A percentile compares a stretch with the other conserved stretches of the same genome.
Evolutionary conservation across 35 echinoderm and acorn worm genomes (phyloP).

Genomic region (Diadema setosum): DNA sequence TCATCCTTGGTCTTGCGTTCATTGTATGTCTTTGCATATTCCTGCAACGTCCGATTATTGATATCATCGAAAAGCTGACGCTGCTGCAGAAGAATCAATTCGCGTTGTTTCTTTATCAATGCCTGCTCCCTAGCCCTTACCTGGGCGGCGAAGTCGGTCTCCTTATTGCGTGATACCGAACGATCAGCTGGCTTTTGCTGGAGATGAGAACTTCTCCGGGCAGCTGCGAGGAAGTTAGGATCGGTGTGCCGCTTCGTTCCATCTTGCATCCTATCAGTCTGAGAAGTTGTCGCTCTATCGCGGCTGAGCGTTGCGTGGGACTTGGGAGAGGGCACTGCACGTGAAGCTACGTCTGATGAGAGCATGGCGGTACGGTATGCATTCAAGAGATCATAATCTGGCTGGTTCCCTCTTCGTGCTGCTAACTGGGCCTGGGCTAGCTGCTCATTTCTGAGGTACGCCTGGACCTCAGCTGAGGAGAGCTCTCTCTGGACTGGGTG

Average conservation of each 20-base stretch:
- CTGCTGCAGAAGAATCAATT: not conserved
- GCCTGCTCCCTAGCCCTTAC: not conserved
- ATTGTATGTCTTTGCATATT: not conserved
- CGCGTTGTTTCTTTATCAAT: not conserved
- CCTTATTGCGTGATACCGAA: not conserved
- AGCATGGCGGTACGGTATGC: not conserved
- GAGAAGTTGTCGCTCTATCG: not conserved
- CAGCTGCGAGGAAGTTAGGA: not conserved
- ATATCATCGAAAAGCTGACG: not conserved
- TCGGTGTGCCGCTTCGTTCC: not conserved
- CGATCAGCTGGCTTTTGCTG: too few species aligned
- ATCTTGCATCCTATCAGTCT: not conserved
- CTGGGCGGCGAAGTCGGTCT: not conserved
- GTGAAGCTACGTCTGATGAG: not conserved
- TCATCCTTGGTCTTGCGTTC: conserved; percentile 5
- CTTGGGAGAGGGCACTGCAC: not conserved
- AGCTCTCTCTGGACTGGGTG: not conserved
- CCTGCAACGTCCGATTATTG: not conserved
- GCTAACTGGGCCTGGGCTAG: not conserved
- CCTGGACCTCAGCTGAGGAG: not conserved
- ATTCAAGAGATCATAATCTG: not conserved
- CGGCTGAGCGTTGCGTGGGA: not conserved
- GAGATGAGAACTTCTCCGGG: too few species aligned
- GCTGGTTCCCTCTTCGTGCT: not conserved
- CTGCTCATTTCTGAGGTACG: not conserved